These are phyloP conservation scores for Trachemys scripta DNA, from an alignment of 2,113 vertebrate species.

Conservation along the genomic window DNA sequence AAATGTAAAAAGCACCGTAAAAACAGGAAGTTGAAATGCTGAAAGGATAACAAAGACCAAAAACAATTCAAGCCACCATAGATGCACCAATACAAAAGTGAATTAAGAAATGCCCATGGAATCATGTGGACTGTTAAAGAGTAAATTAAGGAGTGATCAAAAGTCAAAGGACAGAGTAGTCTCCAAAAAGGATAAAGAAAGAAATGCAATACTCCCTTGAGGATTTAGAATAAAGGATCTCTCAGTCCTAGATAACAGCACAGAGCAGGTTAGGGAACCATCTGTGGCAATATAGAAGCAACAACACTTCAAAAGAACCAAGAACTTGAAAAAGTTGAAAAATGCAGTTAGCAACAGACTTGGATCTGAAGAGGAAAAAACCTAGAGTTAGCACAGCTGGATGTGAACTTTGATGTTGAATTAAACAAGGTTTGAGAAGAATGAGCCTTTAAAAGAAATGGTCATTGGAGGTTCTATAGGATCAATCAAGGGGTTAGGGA, in stretches of 20 bases:
- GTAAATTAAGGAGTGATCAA: conserved; percentile 55
- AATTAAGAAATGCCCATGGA: conserved; percentile 45
- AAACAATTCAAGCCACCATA: conserved; percentile 48
- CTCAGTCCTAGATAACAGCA: conserved; percentile 43
- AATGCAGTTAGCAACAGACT: conserved; percentile 56
- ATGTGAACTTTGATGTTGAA: conserved; percentile 61
- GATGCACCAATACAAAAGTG: conserved; percentile 32
- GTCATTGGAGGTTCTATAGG: conserved; percentile 22
- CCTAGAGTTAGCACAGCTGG: conserved; percentile 58
- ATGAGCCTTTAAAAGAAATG: conserved; percentile 38
- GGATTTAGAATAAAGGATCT: conserved; percentile 56
- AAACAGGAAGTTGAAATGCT: conserved; percentile 52
- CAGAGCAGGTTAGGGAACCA: conserved; percentile 59
- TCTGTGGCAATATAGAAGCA: conserved; percentile 27
- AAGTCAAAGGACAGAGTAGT: conserved; percentile 4
- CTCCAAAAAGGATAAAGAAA: conserved; percentile 43
- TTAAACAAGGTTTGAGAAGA: conserved; percentile 54
- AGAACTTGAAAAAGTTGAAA: conserved; percentile 63
- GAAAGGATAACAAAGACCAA: conserved; percentile 37
- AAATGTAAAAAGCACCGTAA: conserved; percentile 62
- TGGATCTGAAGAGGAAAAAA: conserved; percentile 56
- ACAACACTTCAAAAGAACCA: conserved; percentile 49
- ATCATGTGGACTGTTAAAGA: conserved; percentile 34
- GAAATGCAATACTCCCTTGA: conserved; percentile 53
- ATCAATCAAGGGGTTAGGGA: conserved; percentile 17